Percentiles rank a stretch among this genome's conserved stretches.
Conservation (phyloP, 2,888 invertebrate genomes). For the Rhabditoides inermis region DNA sequence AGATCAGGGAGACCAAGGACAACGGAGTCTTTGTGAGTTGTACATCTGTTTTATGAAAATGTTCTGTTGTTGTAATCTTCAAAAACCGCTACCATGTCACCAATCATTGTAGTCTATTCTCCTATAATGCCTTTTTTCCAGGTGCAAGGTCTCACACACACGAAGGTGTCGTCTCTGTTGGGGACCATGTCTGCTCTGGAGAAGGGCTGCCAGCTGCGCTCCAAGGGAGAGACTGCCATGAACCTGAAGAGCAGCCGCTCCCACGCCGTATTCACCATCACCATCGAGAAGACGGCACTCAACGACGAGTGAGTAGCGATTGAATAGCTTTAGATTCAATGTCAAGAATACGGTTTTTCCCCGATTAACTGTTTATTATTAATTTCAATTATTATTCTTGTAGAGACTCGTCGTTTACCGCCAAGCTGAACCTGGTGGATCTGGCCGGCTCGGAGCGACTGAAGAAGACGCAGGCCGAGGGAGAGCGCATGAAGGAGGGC, state of each 20-base stretch:
- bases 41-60: not conserved
- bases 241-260: constrained; percentile 81
- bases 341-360: too few species aligned
- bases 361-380: too few species aligned
- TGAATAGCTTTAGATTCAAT: too few species aligned
- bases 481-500: constrained; percentile 46
- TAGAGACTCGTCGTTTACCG: constrained; percentile 61
- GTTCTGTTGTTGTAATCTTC: too few species aligned
- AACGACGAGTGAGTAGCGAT: constrained; percentile 55
- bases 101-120: too few species aligned
- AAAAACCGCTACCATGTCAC: too few species aligned
- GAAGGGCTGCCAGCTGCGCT: constrained; percentile 27
- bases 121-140: constrained; percentile 9
- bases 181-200: constrained; percentile 29
- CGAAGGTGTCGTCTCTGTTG: constrained; percentile 17
- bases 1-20: constrained; percentile 23
- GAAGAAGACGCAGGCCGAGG: constrained; percentile 82
- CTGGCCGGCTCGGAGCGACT: constrained; percentile 93
- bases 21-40: constrained; percentile 14
- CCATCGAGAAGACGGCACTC: constrained; percentile 77
- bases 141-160: constrained; percentile 16
- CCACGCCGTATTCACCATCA: constrained; percentile 93
- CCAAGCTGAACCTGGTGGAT: constrained; percentile 91
- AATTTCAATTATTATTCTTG: constrained; percentile 1
- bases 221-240: constrained; percentile 75